Evolutionary conservation across 2,888 invertebrate species (phyloP).

Genomic region (Polyommatus icarus): DNA sequence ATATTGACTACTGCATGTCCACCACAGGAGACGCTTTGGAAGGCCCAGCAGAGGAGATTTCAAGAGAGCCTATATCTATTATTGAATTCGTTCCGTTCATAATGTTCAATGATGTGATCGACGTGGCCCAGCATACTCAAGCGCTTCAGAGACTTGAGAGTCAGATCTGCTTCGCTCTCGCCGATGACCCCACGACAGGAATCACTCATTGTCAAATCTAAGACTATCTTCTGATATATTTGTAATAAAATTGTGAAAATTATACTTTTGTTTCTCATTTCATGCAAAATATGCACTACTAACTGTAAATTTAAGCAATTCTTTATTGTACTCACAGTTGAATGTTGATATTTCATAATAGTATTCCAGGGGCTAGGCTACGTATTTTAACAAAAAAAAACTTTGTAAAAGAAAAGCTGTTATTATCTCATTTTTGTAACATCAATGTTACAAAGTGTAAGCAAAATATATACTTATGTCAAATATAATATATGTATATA

Average conservation of each 20-base stretch:
- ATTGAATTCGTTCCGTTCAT: slow-evolving; percentile 62
- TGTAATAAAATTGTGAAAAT: not conserved
- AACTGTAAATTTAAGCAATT: not conserved
- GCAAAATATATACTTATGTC: too few relatives aligned
- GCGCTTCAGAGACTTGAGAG: slow-evolving; percentile 50
- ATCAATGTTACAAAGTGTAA: too few relatives aligned
- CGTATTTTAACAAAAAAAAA: too few relatives aligned
- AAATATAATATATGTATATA: too few relatives aligned
- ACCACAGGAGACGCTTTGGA: slow-evolving; percentile 56
- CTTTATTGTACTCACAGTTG: too few relatives aligned
- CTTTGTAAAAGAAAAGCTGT: too few relatives aligned
- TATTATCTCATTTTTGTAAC: too few relatives aligned
- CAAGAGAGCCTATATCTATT: slow-evolving; percentile 48
- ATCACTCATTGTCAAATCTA: slow-evolving; percentile 52
- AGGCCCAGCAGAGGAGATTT: slow-evolving; percentile 50
- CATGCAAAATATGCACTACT: not conserved
- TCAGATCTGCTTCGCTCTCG: slow-evolving; percentile 60
- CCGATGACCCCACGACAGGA: slow-evolving; percentile 54
- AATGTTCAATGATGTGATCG: slow-evolving; percentile 54
- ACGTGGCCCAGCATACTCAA: slow-evolving; percentile 45
- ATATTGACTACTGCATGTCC: slow-evolving; percentile 58
- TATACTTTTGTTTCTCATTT: not conserved
- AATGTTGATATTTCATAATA: too few relatives aligned
- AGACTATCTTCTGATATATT: not conserved
- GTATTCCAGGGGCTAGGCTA: too few relatives aligned